phyloP scores from a whole-genome alignment of 2,797 vertebrate species.

The Chelonia mydas region DNA sequence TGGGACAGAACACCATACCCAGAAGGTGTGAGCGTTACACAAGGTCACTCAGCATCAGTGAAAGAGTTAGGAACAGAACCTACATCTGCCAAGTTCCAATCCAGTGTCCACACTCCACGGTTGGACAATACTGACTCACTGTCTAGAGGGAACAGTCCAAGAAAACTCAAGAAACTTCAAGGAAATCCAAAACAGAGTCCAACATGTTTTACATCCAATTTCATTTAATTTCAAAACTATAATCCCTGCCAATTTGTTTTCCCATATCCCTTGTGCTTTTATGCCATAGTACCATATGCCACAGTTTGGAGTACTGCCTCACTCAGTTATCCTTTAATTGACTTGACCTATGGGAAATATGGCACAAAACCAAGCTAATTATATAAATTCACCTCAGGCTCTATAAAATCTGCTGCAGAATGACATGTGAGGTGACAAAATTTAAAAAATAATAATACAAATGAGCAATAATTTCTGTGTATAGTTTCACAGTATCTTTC shows the following conservation, averaged over 20 bases:
- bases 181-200: slow-evolving; percentile 38
- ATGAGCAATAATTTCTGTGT: neutral
- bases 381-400: slow-evolving; percentile 68
- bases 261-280: slow-evolving; percentile 50
- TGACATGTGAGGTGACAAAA: slow-evolving; percentile 37
- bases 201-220: slow-evolving; percentile 62
- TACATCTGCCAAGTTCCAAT: neutral
- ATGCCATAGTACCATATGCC: slow-evolving; percentile 77
- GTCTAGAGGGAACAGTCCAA: neutral
- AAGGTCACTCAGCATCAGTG: neutral
- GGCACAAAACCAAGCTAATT: slow-evolving; percentile 79
- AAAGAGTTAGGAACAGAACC: neutral
- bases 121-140: neutral
- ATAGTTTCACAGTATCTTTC: neutral
- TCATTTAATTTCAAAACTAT: slow-evolving; percentile 65
- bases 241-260: slow-evolving; percentile 65
- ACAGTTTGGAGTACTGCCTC: slow-evolving; percentile 67
- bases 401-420: slow-evolving; percentile 66
- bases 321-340: slow-evolving; percentile 77
- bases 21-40: no score
- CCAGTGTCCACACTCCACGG: neutral
- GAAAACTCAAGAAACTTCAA: slow-evolving; percentile 42
- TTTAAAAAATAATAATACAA: neutral
- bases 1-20: no score
- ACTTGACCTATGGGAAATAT: slow-evolving; percentile 79